These are phyloP conservation scores for Paraplagusia blochii DNA, from an alignment of 2,113 vertebrate genomes.

Conservation along the genomic window DNA sequence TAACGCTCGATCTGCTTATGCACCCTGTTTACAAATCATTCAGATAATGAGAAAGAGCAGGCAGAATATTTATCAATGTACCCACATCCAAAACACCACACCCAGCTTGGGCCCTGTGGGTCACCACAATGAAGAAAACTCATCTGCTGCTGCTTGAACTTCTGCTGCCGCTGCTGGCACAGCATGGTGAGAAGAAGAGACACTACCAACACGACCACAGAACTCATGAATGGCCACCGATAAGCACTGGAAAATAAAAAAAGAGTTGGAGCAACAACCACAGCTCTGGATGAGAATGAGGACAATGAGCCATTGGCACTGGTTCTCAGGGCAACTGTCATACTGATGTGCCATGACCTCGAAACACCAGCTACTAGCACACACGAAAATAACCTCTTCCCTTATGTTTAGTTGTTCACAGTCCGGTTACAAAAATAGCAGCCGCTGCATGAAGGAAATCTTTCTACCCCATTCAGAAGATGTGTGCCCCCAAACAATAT, in stretches of 20 bases:
- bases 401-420: constrained; percentile 34
- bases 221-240: neutral
- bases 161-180: neutral
- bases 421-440: constrained; percentile 32
- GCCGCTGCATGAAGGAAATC: constrained; percentile 27
- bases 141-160: neutral
- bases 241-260: neutral
- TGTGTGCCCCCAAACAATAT: constrained; percentile 41
- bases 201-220: neutral
- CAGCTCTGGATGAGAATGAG: neutral
- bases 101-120: neutral
- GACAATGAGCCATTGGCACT: neutral
- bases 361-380: neutral
- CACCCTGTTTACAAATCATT: neutral
- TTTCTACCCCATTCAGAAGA: constrained; percentile 18
- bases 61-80: neutral
- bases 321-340: neutral
- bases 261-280: neutral
- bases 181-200: neutral
- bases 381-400: constrained; percentile 19
- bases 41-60: neutral
- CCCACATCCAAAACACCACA: neutral
- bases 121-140: neutral
- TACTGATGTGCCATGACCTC: constrained; percentile 3
- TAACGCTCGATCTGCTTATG: neutral